Evolutionary conservation across 2,113 vertebrate genomes (phyloP), one percentile per base, ranked within the genome.

Genomic region (Cisticola juncidis): DNA sequence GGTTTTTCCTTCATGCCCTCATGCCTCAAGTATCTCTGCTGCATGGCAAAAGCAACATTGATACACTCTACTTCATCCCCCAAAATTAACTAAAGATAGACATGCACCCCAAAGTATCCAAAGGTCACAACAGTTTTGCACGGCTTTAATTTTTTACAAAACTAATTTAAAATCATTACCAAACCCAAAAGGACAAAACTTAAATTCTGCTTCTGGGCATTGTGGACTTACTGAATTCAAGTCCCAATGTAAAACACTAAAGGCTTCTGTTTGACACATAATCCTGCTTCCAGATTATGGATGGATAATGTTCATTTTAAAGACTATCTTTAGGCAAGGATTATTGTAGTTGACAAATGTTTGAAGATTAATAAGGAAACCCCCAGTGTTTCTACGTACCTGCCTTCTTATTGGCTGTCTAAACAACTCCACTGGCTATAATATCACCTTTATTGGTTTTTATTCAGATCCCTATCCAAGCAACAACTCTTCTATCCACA

Each of bases 21-120:
- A 38, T 38, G 38, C 38, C n/a, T n/a, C n/a, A n/a, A n/a, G n/a
- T n/a, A n/a, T n/a, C n/a, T 38, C 38, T 38, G 38, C 38, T 38
- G 38, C 38, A 38, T 38, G 38, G 38, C 38, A 38, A 38, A 38
- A 38, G 38, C 38, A 38, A 38, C 38, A 38, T 38, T 38, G 38
- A 38, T 38, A 38, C 38, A 38, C 38, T 38, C 38, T 38, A 38
- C 38, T 38, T 38, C 51, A 69, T 14, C 4, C 26, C 25, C 31
- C 72, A 72, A 45, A 20, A 36, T 19, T 5, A 25, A 11, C 31
- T 58, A 36, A 58, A 36, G 38, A 51, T 48, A 74, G 25, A 31
- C 9, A 4, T 0, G 0, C 29, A 25, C 21, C 51, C 3, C 17
- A 20, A 40, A 70, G n/a, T 11, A 78, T 28, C 58, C 9, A 14